Base-by-base conservation (phyloP, 2,113 vertebrate species). In the Halichoeres trimaculatus region DNA sequence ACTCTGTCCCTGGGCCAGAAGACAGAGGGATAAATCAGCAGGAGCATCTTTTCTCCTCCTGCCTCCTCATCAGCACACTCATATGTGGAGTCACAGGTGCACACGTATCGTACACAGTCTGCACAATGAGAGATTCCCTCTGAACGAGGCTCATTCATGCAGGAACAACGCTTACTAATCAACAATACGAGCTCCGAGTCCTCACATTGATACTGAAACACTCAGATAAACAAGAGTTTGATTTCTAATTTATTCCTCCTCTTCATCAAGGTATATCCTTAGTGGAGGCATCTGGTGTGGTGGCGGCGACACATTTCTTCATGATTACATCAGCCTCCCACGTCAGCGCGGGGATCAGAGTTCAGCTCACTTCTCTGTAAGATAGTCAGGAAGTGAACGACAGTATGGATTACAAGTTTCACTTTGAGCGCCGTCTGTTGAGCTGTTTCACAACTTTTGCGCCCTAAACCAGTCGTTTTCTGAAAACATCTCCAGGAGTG, bases 1-100 rank as follows among this genome's bases (percentile, higher is more conserved):
- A 85, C 77, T 57, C 76, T 47, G 89, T 87, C 87, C 85, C 91
- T 91, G 86, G 92, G 91, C 86, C 82, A 83, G 81, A 81, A 84
- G 70, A 87, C 85, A 88, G 81, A 77, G 84, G 41, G 86, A 70
- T 81, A 54, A 75, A 34, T 45, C 70, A 77, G 75, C 80, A 80
- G 69, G 30, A 75, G 47, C 81, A 73, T 76, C 77, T 68, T 71
- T 74, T 38, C 40, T 63, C 63, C 66, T 55, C 56, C 77, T 66
- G 62, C 80, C 77, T 86, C 78, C 70, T 81, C 85, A 51, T 5
- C 57, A 50, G 13, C 62, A n/a, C 34, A 51, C 56, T 59, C 50
- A n/a, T 16, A 43, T 47, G 43, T 48, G 34, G 48, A 40, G 9
- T 65, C 58, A 64, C 36, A 69, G 30, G 20, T 52, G 57, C 43